Percentiles rank a stretch among this genome's conserved stretches.
These are phyloP conservation scores for Hippocampus abdominalis DNA, from an alignment of 2,113 vertebrate genomes.

Conservation along the genomic window DNA sequence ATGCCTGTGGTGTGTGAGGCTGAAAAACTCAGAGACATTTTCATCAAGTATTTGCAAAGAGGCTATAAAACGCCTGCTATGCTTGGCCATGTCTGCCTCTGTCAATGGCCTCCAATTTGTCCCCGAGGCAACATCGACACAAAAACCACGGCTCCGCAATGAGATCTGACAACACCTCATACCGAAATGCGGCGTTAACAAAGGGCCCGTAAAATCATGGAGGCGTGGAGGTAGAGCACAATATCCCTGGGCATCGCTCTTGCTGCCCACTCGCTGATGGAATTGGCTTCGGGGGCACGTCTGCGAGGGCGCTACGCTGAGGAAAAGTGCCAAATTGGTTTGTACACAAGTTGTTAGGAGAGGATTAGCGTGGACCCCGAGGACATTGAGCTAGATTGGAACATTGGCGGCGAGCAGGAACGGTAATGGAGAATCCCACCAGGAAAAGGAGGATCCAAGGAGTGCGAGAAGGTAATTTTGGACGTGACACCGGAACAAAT, in stretches of 20 bases:
- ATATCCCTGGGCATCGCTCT: conserved; percentile 48
- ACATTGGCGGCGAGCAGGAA: conserved; percentile 55
- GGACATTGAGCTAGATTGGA: conserved; percentile 56
- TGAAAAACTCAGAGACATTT: conserved; percentile 16
- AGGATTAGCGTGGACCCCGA: conserved; percentile 65
- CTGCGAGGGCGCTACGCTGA: conserved; percentile 52
- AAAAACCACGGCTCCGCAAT: conserved; percentile 32
- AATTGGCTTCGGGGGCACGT: conserved; percentile 60
- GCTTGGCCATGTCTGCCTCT: conserved; percentile 29
- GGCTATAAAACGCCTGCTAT: conserved; percentile 49
- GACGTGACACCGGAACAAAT: conserved; percentile 6
- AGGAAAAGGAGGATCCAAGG: conserved; percentile 21
- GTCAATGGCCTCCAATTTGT: conserved; percentile 32
- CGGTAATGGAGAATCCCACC: conserved; percentile 27
- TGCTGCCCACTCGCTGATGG: conserved; percentile 58
- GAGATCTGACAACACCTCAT: conserved; percentile 45
- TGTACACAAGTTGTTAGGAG: conserved; percentile 66
- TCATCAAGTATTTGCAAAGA: conserved; percentile 49
- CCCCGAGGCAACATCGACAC: conserved; percentile 40
- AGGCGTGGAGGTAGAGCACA: conserved; percentile 43
- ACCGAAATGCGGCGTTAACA: conserved; percentile 52
- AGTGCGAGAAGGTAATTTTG: conserved; percentile 38
- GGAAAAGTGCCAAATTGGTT: conserved; percentile 65
- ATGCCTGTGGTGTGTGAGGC: neutral
- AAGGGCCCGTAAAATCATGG: conserved; percentile 53